Evolutionary conservation across 1,140 invertebrate species (phyloP).

Genomic region (Globodera rostochiensis): DNA sequence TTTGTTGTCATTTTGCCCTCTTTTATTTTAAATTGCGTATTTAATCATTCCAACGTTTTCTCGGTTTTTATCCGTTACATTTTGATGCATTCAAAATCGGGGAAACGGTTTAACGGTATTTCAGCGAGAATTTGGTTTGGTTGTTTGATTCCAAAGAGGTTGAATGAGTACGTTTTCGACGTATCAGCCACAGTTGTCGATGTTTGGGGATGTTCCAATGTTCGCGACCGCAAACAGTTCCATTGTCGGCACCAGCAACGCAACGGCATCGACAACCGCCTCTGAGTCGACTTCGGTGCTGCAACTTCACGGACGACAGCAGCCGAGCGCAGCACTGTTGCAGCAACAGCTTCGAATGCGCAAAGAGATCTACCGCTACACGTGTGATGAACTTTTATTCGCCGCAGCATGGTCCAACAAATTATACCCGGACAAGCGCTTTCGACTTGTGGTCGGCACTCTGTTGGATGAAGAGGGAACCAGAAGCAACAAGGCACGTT

Average conservation of each 20-base stretch:
- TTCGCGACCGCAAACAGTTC: neutral
- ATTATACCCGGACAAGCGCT: constrained; percentile 47
- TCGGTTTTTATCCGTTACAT: neutral
- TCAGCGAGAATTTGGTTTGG: too few species aligned
- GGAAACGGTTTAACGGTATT: too few species aligned
- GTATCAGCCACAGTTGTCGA: neutral
- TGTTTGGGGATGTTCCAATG: neutral
- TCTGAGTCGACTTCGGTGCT: neutral
- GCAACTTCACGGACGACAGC: neutral
- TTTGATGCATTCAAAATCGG: too few species aligned
- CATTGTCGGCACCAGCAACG: neutral
- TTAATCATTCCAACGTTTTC: neutral
- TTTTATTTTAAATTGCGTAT: neutral
- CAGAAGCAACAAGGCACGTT: constrained; percentile 38
- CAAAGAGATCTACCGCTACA: constrained; percentile 55
- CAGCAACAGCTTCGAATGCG: constrained; percentile 32
- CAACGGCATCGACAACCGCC: neutral
- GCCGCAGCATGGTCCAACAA: constrained; percentile 47
- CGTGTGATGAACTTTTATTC: constrained; percentile 39
- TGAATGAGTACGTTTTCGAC: too few species aligned
- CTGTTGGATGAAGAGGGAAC: constrained; percentile 38
- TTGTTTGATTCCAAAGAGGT: too few species aligned
- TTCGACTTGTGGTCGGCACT: constrained; percentile 33
- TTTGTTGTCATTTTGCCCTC: neutral
- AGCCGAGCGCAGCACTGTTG: neutral